Evolutionary conservation across 2,113 vertebrate genomes (phyloP).

Genomic region (Rhinopomastus cyanomelas): DNA sequence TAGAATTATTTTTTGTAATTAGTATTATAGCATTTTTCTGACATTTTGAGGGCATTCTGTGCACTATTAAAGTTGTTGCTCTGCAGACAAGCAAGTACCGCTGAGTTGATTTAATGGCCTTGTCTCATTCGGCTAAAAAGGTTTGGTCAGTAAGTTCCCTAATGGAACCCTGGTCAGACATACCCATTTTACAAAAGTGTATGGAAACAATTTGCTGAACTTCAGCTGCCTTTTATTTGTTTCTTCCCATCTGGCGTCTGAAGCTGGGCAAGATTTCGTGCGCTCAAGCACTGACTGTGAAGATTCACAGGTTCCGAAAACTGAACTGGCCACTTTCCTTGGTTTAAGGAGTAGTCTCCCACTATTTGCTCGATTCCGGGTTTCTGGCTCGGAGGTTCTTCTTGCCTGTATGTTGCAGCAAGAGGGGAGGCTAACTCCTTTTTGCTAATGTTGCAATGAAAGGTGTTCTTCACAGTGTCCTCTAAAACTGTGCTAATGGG

Average conservation of each 20-base stretch:
- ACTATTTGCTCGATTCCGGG: neutral
- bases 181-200: neutral
- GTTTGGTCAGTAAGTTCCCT: neutral
- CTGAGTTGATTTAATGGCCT: neutral
- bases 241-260: neutral
- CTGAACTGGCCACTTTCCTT: neutral
- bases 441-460: neutral
- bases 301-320: constrained; percentile 25
- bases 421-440: neutral
- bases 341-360: neutral
- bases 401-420: neutral
- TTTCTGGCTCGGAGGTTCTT: neutral
- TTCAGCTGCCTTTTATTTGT: neutral
- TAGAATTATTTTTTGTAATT: neutral
- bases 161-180: neutral
- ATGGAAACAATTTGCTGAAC: constrained; percentile 41
- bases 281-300: constrained; percentile 1
- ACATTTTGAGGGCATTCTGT: neutral
- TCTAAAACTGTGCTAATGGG: neutral
- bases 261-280: constrained; percentile 10
- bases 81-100: neutral
- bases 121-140: neutral
- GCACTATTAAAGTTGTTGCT: neutral
- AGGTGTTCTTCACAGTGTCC: neutral
- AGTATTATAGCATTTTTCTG: neutral